These are phyloP conservation scores for Fissipunctia ypsillon DNA, from an alignment of 2,888 invertebrate genomes.

Conservation along the genomic window DNA sequence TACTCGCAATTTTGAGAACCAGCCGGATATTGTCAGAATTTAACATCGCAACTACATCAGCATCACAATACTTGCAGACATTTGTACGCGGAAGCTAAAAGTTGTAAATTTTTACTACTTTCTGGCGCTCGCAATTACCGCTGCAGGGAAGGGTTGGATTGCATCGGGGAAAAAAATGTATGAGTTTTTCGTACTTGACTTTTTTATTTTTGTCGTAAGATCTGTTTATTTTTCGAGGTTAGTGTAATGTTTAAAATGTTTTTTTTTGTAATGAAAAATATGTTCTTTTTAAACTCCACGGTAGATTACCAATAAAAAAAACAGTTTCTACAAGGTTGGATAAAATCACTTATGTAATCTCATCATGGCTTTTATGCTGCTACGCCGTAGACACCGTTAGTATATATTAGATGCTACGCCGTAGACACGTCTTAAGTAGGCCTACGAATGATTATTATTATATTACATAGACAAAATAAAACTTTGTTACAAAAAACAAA, in stretches of 20 bases:
- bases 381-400: slow-evolving; percentile 2
- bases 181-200: slow-evolving; percentile 35
- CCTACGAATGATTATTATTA: no score
- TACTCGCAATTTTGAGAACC: slow-evolving; percentile 76
- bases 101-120: slow-evolving; percentile 89
- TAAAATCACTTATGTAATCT: background rate
- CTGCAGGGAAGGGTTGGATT: slow-evolving; percentile 77
- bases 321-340: background rate
- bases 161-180: slow-evolving; percentile 57
- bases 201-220: slow-evolving; percentile 29
- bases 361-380: background rate
- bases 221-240: background rate
- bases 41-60: slow-evolving; percentile 79
- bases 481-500: no score
- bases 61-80: slow-evolving; percentile 84
- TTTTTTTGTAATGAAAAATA: background rate
- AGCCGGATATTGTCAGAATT: slow-evolving; percentile 76
- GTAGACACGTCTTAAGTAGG: background rate
- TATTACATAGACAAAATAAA: no score
- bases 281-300: background rate
- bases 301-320: background rate
- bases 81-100: slow-evolving; percentile 81
- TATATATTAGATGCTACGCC: background rate
- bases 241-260: background rate
- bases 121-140: slow-evolving; percentile 78